Conservation (phyloP, 1,140 invertebrate genomes). For the Musca vetustissima region DNA sequence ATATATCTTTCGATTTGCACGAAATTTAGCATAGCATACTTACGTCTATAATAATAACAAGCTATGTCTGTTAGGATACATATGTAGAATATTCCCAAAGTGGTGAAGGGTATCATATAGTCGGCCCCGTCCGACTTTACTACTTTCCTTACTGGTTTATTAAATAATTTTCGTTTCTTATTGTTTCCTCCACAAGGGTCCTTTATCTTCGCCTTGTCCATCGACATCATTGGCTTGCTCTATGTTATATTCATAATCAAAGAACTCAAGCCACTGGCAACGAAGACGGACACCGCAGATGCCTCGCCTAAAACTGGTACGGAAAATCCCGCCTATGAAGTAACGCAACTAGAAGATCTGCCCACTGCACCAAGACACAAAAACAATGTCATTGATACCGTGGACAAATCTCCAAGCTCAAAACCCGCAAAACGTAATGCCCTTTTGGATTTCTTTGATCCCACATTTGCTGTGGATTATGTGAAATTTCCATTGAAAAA, state of each 20-base stretch:
- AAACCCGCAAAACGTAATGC: conserved; percentile 31
- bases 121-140: no score
- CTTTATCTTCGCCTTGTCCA: conserved; percentile 40
- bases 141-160: no score
- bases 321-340: conserved; percentile 48
- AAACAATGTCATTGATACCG: conserved; percentile 28
- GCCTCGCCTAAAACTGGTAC: conserved; percentile 26
- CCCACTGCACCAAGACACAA: neutral
- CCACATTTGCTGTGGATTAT: conserved; percentile 46
- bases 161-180: neutral
- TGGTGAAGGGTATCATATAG: no score
- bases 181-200: conserved; percentile 38
- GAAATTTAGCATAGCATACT: no score
- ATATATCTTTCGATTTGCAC: no score
- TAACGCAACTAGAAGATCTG: conserved; percentile 27
- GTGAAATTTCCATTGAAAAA: conserved; percentile 45
- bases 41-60: no score
- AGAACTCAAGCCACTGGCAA: conserved; percentile 38
- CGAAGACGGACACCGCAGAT: conserved; percentile 3
- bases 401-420: conserved; percentile 14
- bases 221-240: conserved; percentile 48
- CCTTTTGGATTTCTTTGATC: conserved; percentile 49
- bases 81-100: no score
- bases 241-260: conserved; percentile 50
- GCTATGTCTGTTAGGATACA: no score